phyloP scores from a whole-genome alignment of 2,888 invertebrate species.

The Sylvicola cinctus region DNA sequence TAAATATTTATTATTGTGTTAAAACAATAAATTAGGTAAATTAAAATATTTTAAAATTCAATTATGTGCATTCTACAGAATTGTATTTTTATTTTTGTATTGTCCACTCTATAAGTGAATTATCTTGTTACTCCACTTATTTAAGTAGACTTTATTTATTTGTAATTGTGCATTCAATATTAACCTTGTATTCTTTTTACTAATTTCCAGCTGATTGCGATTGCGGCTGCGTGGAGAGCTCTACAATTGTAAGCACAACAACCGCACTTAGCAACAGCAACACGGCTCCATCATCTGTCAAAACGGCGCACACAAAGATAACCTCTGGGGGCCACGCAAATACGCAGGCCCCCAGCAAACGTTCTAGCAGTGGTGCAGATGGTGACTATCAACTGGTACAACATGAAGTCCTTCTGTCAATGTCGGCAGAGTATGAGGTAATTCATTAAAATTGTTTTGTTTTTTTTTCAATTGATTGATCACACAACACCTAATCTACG shows the following conservation, averaged over 20 bases:
- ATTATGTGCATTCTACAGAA: too few relatives aligned
- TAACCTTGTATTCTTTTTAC: conserved; percentile 2
- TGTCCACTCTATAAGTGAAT: too few relatives aligned
- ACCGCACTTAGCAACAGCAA: conserved; percentile 4
- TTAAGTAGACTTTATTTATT: not conserved
- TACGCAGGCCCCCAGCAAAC: conserved; percentile 35
- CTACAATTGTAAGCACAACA: conserved; percentile 2
- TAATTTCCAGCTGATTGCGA: conserved; percentile 17
- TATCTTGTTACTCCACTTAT: too few relatives aligned
- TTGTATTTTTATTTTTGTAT: too few relatives aligned
- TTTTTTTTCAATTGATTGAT: too few relatives aligned
- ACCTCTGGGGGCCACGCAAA: conserved; percentile 29
- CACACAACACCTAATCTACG: too few relatives aligned
- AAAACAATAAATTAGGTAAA: too few relatives aligned
- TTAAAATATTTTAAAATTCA: too few relatives aligned
- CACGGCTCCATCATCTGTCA: conserved; percentile 8
- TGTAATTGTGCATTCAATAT: not conserved
- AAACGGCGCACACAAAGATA: conserved; percentile 28
- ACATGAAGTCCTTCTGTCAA: conserved; percentile 93
- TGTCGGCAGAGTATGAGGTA: conserved; percentile 72
- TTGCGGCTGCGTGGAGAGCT: conserved; percentile 24
- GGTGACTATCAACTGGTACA: conserved; percentile 98
- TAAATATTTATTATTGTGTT: too few relatives aligned
- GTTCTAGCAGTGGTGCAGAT: conserved; percentile 72
- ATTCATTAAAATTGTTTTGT: conserved; percentile 2